These are phyloP conservation scores for Trachelus troglodyta DNA, from an alignment of 2,888 invertebrate species.

Conservation along the genomic window DNA sequence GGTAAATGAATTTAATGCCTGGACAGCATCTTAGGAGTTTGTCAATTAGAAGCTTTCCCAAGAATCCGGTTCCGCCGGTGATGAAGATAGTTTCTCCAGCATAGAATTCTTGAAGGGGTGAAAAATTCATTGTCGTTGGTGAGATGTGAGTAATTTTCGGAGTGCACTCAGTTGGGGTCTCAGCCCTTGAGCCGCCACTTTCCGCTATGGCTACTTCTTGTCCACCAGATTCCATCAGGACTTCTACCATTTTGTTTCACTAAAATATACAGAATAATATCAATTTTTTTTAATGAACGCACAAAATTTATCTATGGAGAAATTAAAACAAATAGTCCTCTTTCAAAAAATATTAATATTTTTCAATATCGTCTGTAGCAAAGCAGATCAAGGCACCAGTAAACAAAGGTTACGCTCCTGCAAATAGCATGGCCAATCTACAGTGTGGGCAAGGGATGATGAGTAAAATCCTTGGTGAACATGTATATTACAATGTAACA, in stretches of 20 bases:
- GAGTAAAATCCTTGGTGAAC: no score
- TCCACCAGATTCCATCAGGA: slow-evolving; percentile 58
- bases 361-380: no score
- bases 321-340: no score
- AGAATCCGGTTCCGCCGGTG: slow-evolving; percentile 76
- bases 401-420: no score
- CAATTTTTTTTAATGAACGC: neutral
- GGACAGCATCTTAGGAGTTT: slow-evolving; percentile 76
- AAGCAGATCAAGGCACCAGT: no score
- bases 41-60: slow-evolving; percentile 78
- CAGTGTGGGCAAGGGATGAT: no score
- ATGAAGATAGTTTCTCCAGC: slow-evolving; percentile 70
- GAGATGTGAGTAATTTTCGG: slow-evolving; percentile 35
- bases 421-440: no score
- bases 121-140: slow-evolving; percentile 40
- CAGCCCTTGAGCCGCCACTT: slow-evolving; percentile 42
- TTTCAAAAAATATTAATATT: no score
- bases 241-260: slow-evolving; percentile 54
- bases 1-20: slow-evolving; percentile 70
- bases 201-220: slow-evolving; percentile 58
- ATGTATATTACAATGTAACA: no score
- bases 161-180: slow-evolving; percentile 47
- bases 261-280: neutral
- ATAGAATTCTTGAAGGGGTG: slow-evolving; percentile 68
- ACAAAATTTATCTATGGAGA: no score